Base-by-base conservation (phyloP, 2,797 vertebrate species). In the Danio aesculapii region DNA sequence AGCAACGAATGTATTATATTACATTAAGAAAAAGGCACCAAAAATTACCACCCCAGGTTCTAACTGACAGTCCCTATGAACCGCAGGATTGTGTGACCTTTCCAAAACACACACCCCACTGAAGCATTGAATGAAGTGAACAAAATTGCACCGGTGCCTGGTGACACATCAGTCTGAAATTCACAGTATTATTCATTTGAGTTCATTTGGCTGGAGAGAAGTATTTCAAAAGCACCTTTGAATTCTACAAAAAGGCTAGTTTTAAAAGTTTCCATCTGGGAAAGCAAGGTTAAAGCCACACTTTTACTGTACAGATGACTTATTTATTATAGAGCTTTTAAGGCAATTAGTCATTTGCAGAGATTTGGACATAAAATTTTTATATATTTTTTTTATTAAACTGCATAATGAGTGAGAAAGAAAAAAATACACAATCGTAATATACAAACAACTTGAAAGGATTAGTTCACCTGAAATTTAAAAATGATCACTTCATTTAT, bases 41-140 rank as follows among this genome's bases (percentile, higher is more conserved):
- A 8, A 17, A 50, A 49, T 43, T 6, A 44, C 17, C 50, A 76
- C 17, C 8, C 10, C 41, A 46, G 17, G 30, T 77, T 67, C 13
- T 9, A 21, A 12, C 12, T 7, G 1, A 13, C 72, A 79, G 47
- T 49, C 72, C 63, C 69, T 71, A 49, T 30, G 49, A 81, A 77
- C 70, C 43, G 9, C 57, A 81, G 50, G 75, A 64, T 58, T 75
- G 58, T 41, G 16, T 84, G 83, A 81, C 83, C 83, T 84, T 82
- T 84, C 19, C 19, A 55, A 83, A 73, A 79, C 70, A 83, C 52
- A 47, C 63, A 68, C 75, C 75, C 72, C 69, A 78, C 57, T 78
- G 79, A 44, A 78, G 69, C 70, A 19, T n/a, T 76, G 67, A 83
- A 58, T 74, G 69, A 74, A 73, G 69, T 50, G 43, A 17, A 64